A percentile compares a stretch with the other conserved stretches of the same genome.
phyloP scores from a whole-genome alignment of 2,113 vertebrate species.

The Hippopotamus amphibius region DNA sequence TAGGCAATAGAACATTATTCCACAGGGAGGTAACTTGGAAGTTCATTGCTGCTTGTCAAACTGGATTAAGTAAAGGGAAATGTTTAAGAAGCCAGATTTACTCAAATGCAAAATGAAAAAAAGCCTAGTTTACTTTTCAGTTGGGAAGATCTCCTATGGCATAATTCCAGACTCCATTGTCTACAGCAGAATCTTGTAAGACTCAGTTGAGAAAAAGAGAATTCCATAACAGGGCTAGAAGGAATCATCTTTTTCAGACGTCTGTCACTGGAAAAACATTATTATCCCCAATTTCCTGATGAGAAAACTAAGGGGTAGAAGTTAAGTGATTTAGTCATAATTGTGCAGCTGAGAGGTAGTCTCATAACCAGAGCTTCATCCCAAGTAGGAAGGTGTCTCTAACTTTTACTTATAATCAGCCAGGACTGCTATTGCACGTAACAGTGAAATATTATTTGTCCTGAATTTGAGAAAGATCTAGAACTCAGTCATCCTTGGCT shows the following conservation, averaged over 20 bases:
- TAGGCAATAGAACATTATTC: constrained; percentile 24
- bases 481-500: neutral
- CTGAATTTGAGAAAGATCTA: neutral
- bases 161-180: neutral
- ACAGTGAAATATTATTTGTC: neutral
- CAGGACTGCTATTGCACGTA: neutral
- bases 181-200: neutral
- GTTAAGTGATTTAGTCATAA: neutral
- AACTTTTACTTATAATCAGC: neutral
- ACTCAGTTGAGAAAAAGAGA: neutral
- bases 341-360: neutral
- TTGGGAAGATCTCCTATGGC: neutral
- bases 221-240: neutral
- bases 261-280: neutral
- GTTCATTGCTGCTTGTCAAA: constrained; percentile 53
- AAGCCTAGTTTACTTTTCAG: neutral
- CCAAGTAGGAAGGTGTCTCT: neutral
- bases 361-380: neutral
- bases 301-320: neutral
- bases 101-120: constrained; percentile 37
- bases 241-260: neutral
- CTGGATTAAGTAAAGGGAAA: constrained; percentile 55
- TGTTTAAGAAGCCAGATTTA: constrained; percentile 51
- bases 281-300: neutral
- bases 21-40: constrained; percentile 42